Conservation (phyloP, 2,888 invertebrate genomes). For the Cacoxenus indagator region DNA sequence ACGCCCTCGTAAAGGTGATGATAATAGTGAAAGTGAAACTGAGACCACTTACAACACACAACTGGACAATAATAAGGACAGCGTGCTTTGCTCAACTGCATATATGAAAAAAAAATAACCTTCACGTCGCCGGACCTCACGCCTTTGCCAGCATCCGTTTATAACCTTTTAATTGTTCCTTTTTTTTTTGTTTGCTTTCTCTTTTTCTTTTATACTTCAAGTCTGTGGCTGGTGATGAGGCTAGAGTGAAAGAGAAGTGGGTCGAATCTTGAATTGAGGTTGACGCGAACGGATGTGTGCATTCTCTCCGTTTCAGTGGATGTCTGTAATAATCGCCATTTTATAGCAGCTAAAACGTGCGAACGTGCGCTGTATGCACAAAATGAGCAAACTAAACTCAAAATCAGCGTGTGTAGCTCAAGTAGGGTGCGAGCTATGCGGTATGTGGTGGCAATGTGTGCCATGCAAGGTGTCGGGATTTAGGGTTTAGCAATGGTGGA, state of each 20-base stretch:
- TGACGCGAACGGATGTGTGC: neutral
- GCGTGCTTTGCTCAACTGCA: slow-evolving; percentile 15
- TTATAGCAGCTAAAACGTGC: slow-evolving; percentile 49
- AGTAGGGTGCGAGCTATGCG: neutral
- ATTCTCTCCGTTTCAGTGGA: slow-evolving; percentile 13
- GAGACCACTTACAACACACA: neutral
- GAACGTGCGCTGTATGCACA: slow-evolving; percentile 53
- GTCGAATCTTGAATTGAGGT: neutral
- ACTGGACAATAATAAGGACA: neutral
- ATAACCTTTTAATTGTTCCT: no score
- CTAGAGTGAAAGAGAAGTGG: neutral
- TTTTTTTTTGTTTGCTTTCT: no score
- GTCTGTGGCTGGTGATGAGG: slow-evolving; percentile 8
- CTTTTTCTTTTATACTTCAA: no score
- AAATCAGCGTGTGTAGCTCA: neutral
- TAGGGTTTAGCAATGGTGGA: neutral
- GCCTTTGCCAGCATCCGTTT: no score
- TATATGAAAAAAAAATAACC: slow-evolving; percentile 13
- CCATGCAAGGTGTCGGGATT: neutral
- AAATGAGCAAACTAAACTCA: slow-evolving; percentile 1
- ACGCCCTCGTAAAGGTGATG: no score
- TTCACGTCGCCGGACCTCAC: no score
- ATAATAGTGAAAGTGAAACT: neutral
- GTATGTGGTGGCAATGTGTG: neutral
- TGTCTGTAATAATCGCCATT: slow-evolving; percentile 50